These are phyloP conservation scores for Hypotaenidia philippensis DNA, from an alignment of 2,797 vertebrate species.

Conservation along the genomic window DNA sequence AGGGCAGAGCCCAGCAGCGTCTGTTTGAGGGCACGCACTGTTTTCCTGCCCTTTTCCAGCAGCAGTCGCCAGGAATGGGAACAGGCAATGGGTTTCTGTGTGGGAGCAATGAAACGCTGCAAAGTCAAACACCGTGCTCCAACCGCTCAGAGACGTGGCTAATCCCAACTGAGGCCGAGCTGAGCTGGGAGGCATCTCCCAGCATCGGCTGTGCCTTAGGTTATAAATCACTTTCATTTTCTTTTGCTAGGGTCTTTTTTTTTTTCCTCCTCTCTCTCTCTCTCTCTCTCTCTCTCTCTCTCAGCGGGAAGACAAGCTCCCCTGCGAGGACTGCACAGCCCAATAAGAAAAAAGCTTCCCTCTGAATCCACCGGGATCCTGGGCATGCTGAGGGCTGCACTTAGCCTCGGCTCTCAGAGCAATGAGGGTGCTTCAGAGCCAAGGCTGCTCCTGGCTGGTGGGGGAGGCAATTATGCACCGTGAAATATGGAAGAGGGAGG, in stretches of 20 bases:
- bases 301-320: not conserved
- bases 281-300: not conserved
- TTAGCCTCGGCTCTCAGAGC: not conserved
- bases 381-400: not conserved
- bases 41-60: not conserved
- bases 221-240: conserved; percentile 7
- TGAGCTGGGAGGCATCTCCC: not conserved
- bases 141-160: not conserved
- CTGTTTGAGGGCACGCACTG: not conserved
- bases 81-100: not conserved
- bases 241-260: not conserved
- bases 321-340: not conserved
- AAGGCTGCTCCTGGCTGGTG: not conserved
- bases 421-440: conserved; percentile 31
- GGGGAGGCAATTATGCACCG: not conserved
- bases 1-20: not conserved
- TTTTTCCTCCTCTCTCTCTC: not conserved
- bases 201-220: not conserved
- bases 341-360: not conserved
- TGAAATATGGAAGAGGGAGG: not conserved
- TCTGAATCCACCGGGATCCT: not conserved
- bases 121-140: not conserved
- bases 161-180: not conserved
- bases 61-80: not conserved
- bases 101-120: not conserved